A percentile compares a stretch with the other conserved stretches of the same genome.
These are phyloP conservation scores for Huso huso DNA, from an alignment of 2,797 vertebrate species.

Conservation along the genomic window DNA sequence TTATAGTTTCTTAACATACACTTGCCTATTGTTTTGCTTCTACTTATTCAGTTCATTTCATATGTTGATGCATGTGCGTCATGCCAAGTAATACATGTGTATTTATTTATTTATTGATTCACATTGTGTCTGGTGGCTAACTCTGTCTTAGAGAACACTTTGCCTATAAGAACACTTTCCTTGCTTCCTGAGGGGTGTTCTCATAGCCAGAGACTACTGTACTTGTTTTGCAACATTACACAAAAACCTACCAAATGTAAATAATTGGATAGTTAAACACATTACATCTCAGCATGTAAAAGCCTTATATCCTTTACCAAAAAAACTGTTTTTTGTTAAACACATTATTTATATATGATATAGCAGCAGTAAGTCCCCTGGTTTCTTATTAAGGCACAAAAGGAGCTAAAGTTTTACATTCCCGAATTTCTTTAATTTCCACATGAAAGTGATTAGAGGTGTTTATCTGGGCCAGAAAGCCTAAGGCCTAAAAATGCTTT, in stretches of 20 bases:
- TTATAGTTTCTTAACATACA: too few relatives aligned
- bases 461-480: constrained; percentile 49
- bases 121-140: too few relatives aligned
- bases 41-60: too few relatives aligned
- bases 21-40: too few relatives aligned
- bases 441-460: constrained; percentile 58
- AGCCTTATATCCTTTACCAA: background rate
- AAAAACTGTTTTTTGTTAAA: constrained; percentile 22
- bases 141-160: too few relatives aligned
- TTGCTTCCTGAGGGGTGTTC: too few relatives aligned
- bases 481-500: constrained; percentile 36
- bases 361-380: constrained; percentile 36
- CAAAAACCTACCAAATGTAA: background rate
- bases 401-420: constrained; percentile 45
- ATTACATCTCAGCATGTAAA: background rate
- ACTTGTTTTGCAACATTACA: too few relatives aligned
- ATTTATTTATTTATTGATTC: too few relatives aligned
- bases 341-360: constrained; percentile 31
- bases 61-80: too few relatives aligned
- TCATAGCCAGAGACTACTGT: too few relatives aligned
- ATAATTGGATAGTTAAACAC: background rate
- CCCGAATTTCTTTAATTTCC: constrained; percentile 51
- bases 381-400: constrained; percentile 39
- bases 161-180: too few relatives aligned
- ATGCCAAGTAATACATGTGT: too few relatives aligned